These are phyloP conservation scores for Caradrina kadenii DNA, from an alignment of 2,888 invertebrate genomes.

Conservation along the genomic window DNA sequence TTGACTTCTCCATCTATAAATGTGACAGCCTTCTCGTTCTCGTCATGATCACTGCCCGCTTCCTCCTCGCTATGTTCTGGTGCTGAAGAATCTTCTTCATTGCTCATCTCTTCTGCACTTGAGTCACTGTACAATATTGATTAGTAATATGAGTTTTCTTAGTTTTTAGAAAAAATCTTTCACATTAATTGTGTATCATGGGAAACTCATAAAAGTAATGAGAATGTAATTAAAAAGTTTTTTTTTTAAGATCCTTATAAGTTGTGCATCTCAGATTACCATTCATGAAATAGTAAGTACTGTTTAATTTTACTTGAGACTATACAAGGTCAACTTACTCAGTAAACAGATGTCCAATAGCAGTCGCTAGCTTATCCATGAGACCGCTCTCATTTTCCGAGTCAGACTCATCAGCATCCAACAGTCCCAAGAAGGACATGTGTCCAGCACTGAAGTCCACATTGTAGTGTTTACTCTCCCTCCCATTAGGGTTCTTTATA, in stretches of 20 bases:
- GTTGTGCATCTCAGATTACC: too few relatives aligned
- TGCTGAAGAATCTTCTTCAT: slow-evolving; percentile 84
- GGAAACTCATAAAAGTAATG: too few relatives aligned
- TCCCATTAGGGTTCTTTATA: slow-evolving; percentile 84
- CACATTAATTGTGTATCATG: too few relatives aligned
- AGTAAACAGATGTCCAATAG: slow-evolving; percentile 94
- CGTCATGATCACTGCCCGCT: slow-evolving; percentile 70
- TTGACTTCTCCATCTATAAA: slow-evolving; percentile 77
- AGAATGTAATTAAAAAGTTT: too few relatives aligned
- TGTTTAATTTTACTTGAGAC: too few relatives aligned
- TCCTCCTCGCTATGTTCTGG: slow-evolving; percentile 83
- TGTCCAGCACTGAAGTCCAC: slow-evolving; percentile 85
- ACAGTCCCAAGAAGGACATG: slow-evolving; percentile 86
- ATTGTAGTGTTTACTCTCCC: slow-evolving; percentile 77
- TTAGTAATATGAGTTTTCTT: background rate
- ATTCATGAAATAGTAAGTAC: too few relatives aligned
- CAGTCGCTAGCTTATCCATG: slow-evolving; percentile 93
- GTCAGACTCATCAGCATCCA: slow-evolving; percentile 93
- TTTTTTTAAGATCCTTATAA: too few relatives aligned
- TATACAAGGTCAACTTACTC: slow-evolving; percentile 86
- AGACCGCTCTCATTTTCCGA: slow-evolving; percentile 93
- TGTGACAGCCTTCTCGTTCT: slow-evolving; percentile 78
- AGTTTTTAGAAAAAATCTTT: too few relatives aligned
- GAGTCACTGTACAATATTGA: slow-evolving; percentile 77
- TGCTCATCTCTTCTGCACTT: slow-evolving; percentile 83